These are phyloP conservation scores for Tinamus major DNA, from an alignment of 2,797 vertebrate species.

Conservation along the genomic window DNA sequence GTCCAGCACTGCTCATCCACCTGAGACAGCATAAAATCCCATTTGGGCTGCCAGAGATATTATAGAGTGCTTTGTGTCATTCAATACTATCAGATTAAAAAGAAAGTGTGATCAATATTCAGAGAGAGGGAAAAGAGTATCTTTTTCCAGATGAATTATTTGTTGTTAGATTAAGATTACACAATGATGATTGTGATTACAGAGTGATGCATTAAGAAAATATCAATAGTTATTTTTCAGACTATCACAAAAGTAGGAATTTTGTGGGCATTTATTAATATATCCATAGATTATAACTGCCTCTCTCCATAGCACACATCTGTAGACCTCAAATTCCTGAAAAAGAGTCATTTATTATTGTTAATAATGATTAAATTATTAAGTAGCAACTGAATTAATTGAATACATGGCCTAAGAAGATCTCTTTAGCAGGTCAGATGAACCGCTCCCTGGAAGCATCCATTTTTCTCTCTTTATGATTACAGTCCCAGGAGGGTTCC, in stretches of 20 bases:
- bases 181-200: neutral
- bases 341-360: neutral
- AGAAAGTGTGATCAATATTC: neutral
- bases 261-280: neutral
- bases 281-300: neutral
- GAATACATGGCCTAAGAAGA: neutral
- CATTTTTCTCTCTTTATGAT: neutral
- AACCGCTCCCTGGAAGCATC: neutral
- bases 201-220: neutral
- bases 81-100: neutral
- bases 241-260: neutral
- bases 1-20: neutral
- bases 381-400: neutral
- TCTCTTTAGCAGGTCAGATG: neutral
- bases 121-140: neutral
- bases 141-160: neutral
- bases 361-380: neutral
- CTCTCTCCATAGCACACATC: neutral
- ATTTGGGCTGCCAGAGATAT: neutral
- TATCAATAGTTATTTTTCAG: neutral
- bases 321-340: neutral
- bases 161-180: neutral
- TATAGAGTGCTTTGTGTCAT: neutral
- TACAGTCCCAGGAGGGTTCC: neutral
- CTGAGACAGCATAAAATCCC: neutral